Conservation (phyloP, 1,140 invertebrate species). For the Pogonognathellus flavescens region DNA sequence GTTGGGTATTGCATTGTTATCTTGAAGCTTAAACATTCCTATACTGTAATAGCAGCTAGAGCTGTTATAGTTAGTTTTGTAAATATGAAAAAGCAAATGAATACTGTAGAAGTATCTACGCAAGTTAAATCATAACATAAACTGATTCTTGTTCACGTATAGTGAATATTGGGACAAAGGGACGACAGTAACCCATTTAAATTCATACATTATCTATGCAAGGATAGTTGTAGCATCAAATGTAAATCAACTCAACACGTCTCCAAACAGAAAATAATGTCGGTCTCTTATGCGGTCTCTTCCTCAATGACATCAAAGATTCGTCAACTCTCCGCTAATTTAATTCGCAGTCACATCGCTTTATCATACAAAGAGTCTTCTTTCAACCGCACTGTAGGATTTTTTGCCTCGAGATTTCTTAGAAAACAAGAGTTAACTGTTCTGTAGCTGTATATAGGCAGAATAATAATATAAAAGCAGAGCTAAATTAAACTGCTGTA, state of each 20-base stretch:
- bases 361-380: background rate
- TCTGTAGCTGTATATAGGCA: background rate
- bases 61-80: too few species aligned
- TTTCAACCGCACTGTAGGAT: background rate
- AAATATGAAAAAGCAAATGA: too few species aligned
- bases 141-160: too few species aligned
- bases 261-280: constrained; percentile 16
- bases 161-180: too few species aligned
- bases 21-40: too few species aligned
- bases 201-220: constrained; percentile 8
- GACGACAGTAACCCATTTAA: too few species aligned
- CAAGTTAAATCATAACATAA: too few species aligned
- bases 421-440: background rate
- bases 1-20: too few species aligned
- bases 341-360: constrained; percentile 49
- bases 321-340: constrained; percentile 43
- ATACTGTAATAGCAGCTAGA: too few species aligned
- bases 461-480: constrained; percentile 18
- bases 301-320: constrained; percentile 54
- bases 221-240: constrained; percentile 15
- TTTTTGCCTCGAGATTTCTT: constrained; percentile 6
- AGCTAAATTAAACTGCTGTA: background rate
- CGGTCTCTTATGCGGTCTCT: constrained; percentile 52
- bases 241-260: constrained; percentile 15
- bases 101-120: too few species aligned